A percentile compares a stretch with the other conserved stretches of the same genome.
Evolutionary conservation across 2,113 vertebrate species (phyloP).

Genomic region (Acanthochromis polyacanthus): DNA sequence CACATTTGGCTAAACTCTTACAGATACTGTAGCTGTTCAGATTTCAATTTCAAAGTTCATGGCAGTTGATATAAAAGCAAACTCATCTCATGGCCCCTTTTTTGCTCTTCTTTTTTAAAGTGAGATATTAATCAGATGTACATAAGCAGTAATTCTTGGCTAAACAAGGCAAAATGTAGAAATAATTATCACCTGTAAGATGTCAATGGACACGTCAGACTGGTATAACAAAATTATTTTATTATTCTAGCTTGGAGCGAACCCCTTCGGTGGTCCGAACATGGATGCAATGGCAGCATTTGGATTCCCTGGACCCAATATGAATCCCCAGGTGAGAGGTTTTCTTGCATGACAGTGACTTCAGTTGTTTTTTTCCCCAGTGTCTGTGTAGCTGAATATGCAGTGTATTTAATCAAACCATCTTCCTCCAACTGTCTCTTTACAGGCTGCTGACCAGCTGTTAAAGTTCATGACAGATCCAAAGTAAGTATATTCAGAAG

Average conservation of each 20-base stretch:
- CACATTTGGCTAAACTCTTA: background rate
- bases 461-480: slow-evolving; percentile 98
- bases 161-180: too few species aligned
- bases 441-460: slow-evolving; percentile 94
- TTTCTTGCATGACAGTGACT: background rate
- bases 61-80: too few species aligned
- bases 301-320: slow-evolving; percentile 81
- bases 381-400: background rate
- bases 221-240: background rate
- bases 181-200: background rate
- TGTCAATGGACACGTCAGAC: background rate
- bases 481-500: slow-evolving; percentile 88
- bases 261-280: slow-evolving; percentile 75
- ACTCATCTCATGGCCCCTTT: too few species aligned
- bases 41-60: too few species aligned
- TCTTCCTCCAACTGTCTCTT: background rate
- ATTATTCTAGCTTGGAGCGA: slow-evolving; percentile 75
- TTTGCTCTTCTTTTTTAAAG: too few species aligned
- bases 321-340: slow-evolving; percentile 80
- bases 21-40: too few species aligned
- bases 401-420: background rate
- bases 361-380: background rate
- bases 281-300: slow-evolving; percentile 82
- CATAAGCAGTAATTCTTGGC: too few species aligned
- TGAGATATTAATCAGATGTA: too few species aligned